These are phyloP conservation scores for Lissonota sp. DNA, from an alignment of 2,888 invertebrate genomes.

Conservation along the genomic window DNA sequence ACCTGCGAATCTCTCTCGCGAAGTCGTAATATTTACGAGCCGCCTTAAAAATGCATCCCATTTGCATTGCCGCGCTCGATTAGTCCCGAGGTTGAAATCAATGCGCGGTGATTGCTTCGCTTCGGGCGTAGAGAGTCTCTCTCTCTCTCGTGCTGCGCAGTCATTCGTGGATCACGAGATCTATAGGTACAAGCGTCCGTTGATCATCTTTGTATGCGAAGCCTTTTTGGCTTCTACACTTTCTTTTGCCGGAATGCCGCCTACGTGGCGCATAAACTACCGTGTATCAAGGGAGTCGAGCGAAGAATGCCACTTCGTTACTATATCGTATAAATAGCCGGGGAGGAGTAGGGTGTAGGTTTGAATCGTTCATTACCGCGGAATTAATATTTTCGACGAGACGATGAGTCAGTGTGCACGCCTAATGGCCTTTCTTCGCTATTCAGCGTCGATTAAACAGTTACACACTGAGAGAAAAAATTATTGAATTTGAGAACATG, in stretches of 20 bases:
- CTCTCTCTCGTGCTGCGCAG: slow-evolving; percentile 23
- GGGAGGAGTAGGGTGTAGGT: slow-evolving; percentile 59
- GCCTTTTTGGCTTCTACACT: slow-evolving; percentile 48
- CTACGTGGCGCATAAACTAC: slow-evolving; percentile 32
- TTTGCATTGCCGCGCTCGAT: slow-evolving; percentile 68
- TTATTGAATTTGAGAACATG: too few species aligned
- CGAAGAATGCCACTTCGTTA: slow-evolving; percentile 73
- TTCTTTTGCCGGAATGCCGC: slow-evolving; percentile 56
- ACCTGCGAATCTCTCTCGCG: slow-evolving; percentile 7
- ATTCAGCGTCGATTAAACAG: slow-evolving; percentile 5
- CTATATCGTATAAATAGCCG: slow-evolving; percentile 53
- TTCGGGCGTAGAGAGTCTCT: slow-evolving; percentile 57
- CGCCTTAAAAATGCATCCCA: slow-evolving; percentile 66
- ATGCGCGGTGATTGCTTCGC: slow-evolving; percentile 70
- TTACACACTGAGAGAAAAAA: too few species aligned
- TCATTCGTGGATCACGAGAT: slow-evolving; percentile 39
- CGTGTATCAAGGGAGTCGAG: slow-evolving; percentile 8
- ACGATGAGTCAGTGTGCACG: slow-evolving; percentile 7
- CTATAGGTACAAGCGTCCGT: neutral
- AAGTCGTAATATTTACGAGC: slow-evolving; percentile 63
- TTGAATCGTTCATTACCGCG: slow-evolving; percentile 71
- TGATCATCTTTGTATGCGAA: slow-evolving; percentile 2
- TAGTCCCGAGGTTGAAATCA: slow-evolving; percentile 69
- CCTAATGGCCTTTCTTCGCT: slow-evolving; percentile 38
- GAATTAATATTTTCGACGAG: slow-evolving; percentile 71